A percentile compares a stretch with the other conserved stretches of the same genome.
Evolutionary conservation across 1,140 invertebrate species (phyloP).

Genomic region (Acromyrmex echinatior): DNA sequence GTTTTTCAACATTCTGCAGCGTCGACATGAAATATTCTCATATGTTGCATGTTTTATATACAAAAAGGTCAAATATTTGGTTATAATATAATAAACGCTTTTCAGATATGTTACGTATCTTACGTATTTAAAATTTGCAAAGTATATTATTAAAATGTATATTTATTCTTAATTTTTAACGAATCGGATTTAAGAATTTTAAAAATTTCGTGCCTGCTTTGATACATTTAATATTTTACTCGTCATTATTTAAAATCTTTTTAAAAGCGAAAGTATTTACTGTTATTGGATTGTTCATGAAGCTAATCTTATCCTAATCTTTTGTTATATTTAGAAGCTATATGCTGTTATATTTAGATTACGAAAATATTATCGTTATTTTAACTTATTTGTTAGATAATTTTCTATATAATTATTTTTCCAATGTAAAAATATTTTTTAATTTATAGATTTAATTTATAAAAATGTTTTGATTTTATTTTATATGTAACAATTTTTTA

Average conservation of each 20-base stretch:
- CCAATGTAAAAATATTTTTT: background rate
- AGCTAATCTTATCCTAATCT: background rate
- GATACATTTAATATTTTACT: background rate
- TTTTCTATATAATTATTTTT: background rate
- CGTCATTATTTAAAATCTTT: background rate
- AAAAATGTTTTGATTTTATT: background rate
- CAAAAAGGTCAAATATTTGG: conserved; percentile 23
- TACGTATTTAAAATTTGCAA: conserved; percentile 7
- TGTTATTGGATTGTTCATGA: background rate
- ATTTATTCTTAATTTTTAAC: background rate
- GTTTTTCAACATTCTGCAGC: conserved; percentile 60
- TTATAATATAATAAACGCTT: conserved; percentile 36
- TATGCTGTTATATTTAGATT: too few relatives aligned
- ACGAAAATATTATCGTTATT: background rate
- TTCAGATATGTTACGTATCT: too few relatives aligned
- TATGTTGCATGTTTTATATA: conserved; percentile 25
- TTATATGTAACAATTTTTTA: background rate
- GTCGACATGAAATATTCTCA: conserved; percentile 53
- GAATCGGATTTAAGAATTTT: background rate
- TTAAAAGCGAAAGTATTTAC: background rate
- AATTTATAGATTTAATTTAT: background rate
- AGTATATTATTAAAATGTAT: background rate
- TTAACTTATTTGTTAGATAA: conserved; percentile 20
- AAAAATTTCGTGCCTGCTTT: background rate
- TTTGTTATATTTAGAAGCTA: background rate